Evolutionary conservation across 2,113 vertebrate genomes (phyloP).

Genomic region (Monopterus albus): DNA sequence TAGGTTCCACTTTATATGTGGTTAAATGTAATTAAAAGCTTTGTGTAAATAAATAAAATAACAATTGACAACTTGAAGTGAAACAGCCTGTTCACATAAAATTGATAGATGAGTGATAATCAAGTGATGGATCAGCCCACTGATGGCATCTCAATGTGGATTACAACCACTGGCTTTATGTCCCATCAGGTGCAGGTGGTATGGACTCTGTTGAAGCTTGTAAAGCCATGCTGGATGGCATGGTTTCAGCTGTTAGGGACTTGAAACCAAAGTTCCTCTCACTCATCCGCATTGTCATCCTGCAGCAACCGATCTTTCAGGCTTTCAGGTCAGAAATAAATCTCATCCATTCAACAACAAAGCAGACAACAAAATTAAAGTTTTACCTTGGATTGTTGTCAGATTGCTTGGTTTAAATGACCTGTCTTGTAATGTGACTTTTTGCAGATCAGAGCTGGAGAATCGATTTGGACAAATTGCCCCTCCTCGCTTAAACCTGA

Average conservation of each 20-base stretch:
- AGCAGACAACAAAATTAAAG: too few relatives aligned
- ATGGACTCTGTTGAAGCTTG: conserved; percentile 39
- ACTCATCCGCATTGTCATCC: conserved; percentile 67
- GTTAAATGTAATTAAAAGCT: neutral
- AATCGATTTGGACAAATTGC: conserved; percentile 52
- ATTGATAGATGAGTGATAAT: too few relatives aligned
- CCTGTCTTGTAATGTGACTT: neutral
- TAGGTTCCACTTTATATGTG: too few relatives aligned
- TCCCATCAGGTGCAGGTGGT: conserved; percentile 44
- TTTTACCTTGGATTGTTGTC: too few relatives aligned
- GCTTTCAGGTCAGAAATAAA: conserved; percentile 63
- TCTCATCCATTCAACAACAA: neutral
- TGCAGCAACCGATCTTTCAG: conserved; percentile 48
- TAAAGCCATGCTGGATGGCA: conserved; percentile 70
- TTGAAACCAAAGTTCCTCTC: conserved; percentile 39
- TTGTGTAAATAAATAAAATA: neutral
- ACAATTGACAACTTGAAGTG: neutral
- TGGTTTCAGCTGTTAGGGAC: conserved; percentile 48
- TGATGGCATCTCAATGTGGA: neutral
- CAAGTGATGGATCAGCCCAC: neutral
- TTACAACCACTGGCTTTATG: too few relatives aligned
- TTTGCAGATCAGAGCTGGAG: conserved; percentile 63
- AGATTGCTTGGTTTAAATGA: neutral
- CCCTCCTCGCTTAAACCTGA: neutral
- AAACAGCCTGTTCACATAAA: too few relatives aligned